Conservation (phyloP, 2,113 vertebrate species). For the Mormyrus iriodes region DNA sequence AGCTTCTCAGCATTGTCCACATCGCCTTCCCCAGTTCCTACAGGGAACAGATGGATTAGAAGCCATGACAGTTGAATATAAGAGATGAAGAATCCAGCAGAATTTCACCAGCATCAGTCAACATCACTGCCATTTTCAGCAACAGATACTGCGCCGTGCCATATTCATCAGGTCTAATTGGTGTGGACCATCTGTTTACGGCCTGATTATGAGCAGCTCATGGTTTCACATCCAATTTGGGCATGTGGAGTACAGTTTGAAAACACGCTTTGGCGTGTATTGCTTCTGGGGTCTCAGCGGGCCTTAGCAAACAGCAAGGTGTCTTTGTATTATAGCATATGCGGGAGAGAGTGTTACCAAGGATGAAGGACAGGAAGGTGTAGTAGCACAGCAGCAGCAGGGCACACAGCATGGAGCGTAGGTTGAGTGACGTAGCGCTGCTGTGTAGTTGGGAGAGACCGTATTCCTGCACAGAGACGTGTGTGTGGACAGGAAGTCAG, state of each 20-base stretch:
- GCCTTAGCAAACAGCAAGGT: background rate
- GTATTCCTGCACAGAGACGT: conserved; percentile 54
- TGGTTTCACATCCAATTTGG: background rate
- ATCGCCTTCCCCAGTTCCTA: conserved; percentile 69
- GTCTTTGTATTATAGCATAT: background rate
- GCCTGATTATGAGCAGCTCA: background rate
- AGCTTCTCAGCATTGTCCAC: conserved; percentile 63
- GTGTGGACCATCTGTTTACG: background rate
- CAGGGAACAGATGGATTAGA: background rate
- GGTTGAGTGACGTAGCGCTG: conserved; percentile 57
- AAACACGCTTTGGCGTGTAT: background rate
- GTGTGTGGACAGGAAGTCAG: background rate
- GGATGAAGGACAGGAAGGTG: conserved; percentile 71
- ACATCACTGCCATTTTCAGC: background rate
- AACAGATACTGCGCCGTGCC: background rate
- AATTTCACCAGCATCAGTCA: background rate
- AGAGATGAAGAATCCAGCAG: background rate
- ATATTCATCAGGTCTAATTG: conserved; percentile 3
- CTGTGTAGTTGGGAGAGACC: conserved; percentile 63
- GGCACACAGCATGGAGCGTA: conserved; percentile 70
- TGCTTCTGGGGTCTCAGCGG: background rate
- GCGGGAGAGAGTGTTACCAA: conserved; percentile 49
- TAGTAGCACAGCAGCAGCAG: conserved; percentile 72
- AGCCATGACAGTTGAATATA: background rate
- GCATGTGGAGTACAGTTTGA: background rate